phyloP scores from a whole-genome alignment of 2,888 invertebrate species.

The Lycia hirtaria region DNA sequence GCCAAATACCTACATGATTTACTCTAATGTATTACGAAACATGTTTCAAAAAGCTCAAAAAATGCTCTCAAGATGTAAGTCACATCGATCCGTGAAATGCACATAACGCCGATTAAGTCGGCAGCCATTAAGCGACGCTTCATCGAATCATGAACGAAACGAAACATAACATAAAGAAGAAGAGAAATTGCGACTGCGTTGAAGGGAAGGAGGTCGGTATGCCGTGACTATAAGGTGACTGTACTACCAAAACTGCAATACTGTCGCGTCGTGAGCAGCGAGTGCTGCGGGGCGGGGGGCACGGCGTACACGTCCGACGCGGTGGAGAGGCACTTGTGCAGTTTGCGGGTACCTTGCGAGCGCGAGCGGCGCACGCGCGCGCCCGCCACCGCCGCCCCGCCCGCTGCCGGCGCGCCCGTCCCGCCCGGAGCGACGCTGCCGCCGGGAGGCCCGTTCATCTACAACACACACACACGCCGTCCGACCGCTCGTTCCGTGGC shows the following conservation, averaged over 20 bases:
- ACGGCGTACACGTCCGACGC: constrained; percentile 92
- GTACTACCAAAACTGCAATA: constrained; percentile 98
- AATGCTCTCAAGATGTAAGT: constrained; percentile 40
- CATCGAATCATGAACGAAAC: constrained; percentile 30
- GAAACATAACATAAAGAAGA: constrained; percentile 51
- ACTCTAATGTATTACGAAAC: constrained; percentile 10
- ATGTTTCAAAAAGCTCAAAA: constrained; percentile 34
- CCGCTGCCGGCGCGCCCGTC: constrained; percentile 74
- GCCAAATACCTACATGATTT: constrained; percentile 10
- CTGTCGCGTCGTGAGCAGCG: constrained; percentile 94
- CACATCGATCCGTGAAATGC: constrained; percentile 33
- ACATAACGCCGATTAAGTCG: constrained; percentile 15
- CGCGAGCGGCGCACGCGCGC: constrained; percentile 91
- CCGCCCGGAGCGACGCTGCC: constrained; percentile 33
- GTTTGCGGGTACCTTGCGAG: constrained; percentile 97
- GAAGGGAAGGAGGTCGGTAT: constrained; percentile 71
- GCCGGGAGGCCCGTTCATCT: constrained; percentile 59
- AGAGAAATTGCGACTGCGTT: constrained; percentile 82
- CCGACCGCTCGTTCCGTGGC: constrained; percentile 37
- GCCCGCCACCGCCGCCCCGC: constrained; percentile 68
- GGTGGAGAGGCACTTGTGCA: constrained; percentile 96
- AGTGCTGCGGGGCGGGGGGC: constrained; percentile 87
- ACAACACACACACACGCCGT: constrained; percentile 54
- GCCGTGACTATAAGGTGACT: constrained; percentile 86
- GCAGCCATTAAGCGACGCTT: constrained; percentile 23